Percentiles rank a stretch among this genome's conserved stretches.
These are phyloP conservation scores for Drosophila tristis DNA, from an alignment of 1,140 invertebrate species.

Conservation along the genomic window DNA sequence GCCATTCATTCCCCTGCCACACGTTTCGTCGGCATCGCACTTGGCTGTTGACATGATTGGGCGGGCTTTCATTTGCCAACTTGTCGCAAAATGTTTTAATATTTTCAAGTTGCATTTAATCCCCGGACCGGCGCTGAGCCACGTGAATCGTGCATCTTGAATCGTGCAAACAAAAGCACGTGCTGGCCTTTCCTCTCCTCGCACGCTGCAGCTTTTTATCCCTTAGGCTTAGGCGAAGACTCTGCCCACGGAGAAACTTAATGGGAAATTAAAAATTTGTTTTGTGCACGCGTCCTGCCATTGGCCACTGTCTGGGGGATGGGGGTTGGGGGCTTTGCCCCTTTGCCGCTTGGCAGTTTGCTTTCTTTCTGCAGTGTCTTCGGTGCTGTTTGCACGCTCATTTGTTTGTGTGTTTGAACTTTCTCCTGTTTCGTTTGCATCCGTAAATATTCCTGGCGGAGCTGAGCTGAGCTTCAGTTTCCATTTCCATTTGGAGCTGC, in stretches of 20 bases:
- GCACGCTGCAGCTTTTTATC: constrained; percentile 53
- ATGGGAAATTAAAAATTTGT: constrained; percentile 68
- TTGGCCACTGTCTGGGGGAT: not conserved
- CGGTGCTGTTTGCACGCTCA: constrained; percentile 81
- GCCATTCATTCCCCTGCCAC: too few relatives aligned
- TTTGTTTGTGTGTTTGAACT: constrained; percentile 84
- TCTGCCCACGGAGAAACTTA: constrained; percentile 26
- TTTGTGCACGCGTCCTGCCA: constrained; percentile 49
- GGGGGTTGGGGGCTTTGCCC: not conserved
- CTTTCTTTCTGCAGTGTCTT: constrained; percentile 51
- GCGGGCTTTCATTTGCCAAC: constrained; percentile 79
- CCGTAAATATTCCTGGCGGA: constrained; percentile 78
- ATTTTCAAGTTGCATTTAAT: constrained; percentile 83
- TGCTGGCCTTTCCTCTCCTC: constrained; percentile 38
- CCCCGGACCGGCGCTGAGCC: constrained; percentile 57
- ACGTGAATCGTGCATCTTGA: constrained; percentile 74
- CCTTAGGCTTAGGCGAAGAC: constrained; percentile 19
- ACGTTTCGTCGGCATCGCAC: constrained; percentile 1
- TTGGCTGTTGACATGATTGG: constrained; percentile 78
- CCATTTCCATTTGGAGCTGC: constrained; percentile 58
- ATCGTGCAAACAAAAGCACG: constrained; percentile 75
- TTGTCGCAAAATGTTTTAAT: constrained; percentile 83
- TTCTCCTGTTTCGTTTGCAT: constrained; percentile 84
- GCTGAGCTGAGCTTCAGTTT: constrained; percentile 18
- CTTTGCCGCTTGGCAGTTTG: not conserved